Percentiles rank a stretch among this genome's conserved stretches.
Evolutionary conservation across 2,888 invertebrate genomes (phyloP).

Genomic region (Lottia gigantea): DNA sequence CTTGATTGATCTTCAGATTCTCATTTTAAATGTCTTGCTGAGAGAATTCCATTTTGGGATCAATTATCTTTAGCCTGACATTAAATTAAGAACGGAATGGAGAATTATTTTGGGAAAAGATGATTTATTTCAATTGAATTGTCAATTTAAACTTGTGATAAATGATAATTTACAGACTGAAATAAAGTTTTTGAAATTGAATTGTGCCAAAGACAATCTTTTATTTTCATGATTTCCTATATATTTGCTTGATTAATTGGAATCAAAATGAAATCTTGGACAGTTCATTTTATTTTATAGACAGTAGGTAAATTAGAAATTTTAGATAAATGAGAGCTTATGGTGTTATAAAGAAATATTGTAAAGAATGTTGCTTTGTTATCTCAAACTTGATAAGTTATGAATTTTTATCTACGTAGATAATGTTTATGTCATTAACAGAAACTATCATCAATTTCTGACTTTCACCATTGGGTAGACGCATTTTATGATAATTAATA

Average conservation of each 20-base stretch:
- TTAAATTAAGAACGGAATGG: background rate
- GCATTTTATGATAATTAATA: conserved; percentile 9
- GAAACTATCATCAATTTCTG: background rate
- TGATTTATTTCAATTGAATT: background rate
- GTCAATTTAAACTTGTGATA: conserved; percentile 11
- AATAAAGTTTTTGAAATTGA: conserved; percentile 9
- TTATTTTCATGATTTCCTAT: conserved; percentile 10
- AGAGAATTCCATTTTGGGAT: too few relatives aligned
- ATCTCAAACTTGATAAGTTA: conserved; percentile 5
- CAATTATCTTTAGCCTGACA: too few relatives aligned
- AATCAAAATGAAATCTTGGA: conserved; percentile 11
- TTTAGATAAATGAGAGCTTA: conserved; percentile 10
- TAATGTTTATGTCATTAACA: conserved; percentile 9
- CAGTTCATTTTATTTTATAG: conserved; percentile 10
- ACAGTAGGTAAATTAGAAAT: conserved; percentile 8
- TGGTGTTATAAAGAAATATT: conserved; percentile 10
- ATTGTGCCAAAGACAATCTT: conserved; percentile 10
- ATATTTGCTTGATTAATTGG: conserved; percentile 10
- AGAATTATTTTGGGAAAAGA: background rate
- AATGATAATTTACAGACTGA: conserved; percentile 8
- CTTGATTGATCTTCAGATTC: too few relatives aligned
- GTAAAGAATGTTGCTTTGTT: background rate
- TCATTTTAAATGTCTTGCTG: too few relatives aligned
- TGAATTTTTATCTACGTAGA: background rate
- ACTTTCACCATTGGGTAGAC: background rate